Conservation (phyloP, 1,140 invertebrate genomes). For the Amyelois transitella region DNA sequence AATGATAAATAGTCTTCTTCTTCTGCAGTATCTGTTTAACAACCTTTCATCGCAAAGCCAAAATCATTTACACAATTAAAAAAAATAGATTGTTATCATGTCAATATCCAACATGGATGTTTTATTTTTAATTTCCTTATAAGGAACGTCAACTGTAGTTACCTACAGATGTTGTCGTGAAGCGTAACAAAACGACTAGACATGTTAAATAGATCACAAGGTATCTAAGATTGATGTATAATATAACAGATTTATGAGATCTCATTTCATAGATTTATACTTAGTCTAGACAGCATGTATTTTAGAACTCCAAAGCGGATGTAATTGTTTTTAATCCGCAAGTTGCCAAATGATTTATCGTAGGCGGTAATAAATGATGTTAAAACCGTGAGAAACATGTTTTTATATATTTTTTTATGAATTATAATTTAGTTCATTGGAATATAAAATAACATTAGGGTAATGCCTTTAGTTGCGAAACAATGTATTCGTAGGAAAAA, state of each 20-base stretch:
- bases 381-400: background rate
- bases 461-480: too few species aligned
- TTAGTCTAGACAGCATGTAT: background rate
- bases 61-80: too few species aligned
- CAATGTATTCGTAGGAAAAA: background rate
- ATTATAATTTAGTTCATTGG: too few species aligned
- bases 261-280: background rate
- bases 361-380: background rate
- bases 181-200: background rate
- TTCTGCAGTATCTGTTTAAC: too few species aligned
- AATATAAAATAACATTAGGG: too few species aligned
- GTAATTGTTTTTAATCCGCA: background rate
- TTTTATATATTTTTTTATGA: background rate
- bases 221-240: background rate
- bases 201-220: background rate
- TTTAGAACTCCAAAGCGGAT: too few species aligned
- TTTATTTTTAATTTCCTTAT: too few species aligned
- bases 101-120: too few species aligned
- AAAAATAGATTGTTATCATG: too few species aligned
- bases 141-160: too few species aligned
- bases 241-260: background rate
- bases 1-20: too few species aligned
- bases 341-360: background rate
- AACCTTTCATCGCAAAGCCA: too few species aligned
- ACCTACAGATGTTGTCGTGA: background rate